phyloP scores from a whole-genome alignment of 2,797 vertebrate species.

The Melanotaenia boesemani region DNA sequence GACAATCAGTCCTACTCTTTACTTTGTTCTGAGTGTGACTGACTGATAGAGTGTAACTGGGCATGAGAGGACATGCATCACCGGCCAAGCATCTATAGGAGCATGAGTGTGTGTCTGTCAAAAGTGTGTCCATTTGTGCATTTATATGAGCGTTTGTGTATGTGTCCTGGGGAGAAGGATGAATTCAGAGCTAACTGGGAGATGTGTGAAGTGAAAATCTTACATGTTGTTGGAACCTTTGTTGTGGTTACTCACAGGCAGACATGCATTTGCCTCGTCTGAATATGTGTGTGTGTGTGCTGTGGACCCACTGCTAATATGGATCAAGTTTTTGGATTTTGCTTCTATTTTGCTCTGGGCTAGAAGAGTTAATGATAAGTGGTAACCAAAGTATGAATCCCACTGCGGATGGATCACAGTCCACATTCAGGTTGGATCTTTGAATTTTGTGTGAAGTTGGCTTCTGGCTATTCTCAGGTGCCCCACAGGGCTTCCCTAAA shows the following conservation, averaged over 20 bases:
- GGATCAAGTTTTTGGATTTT: slow-evolving; percentile 33
- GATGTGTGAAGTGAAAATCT: slow-evolving; percentile 28
- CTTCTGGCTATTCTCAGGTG: slow-evolving; percentile 41
- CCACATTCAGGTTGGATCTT: slow-evolving; percentile 7
- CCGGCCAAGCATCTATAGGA: slow-evolving; percentile 37
- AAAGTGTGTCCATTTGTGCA: slow-evolving; percentile 28
- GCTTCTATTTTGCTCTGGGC: slow-evolving; percentile 45
- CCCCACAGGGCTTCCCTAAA: slow-evolving; percentile 36
- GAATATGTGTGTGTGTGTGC: slow-evolving; percentile 2
- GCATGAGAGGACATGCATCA: slow-evolving; percentile 42
- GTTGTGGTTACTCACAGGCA: slow-evolving; percentile 3
- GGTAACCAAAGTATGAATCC: slow-evolving; percentile 42
- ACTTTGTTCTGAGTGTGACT: slow-evolving; percentile 31
- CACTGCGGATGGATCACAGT: slow-evolving; percentile 1
- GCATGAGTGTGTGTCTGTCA: slow-evolving; percentile 38
- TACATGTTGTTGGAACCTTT: slow-evolving; percentile 16
- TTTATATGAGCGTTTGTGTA: slow-evolving; percentile 34
- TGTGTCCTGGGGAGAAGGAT: slow-evolving; percentile 10
- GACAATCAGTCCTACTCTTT: slow-evolving; percentile 29
- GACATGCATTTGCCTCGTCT: background rate
- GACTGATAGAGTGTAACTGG: slow-evolving; percentile 43
- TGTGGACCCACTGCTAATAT: slow-evolving; percentile 25
- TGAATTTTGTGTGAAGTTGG: slow-evolving; percentile 27
- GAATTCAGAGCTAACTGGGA: slow-evolving; percentile 24
- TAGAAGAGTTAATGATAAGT: slow-evolving; percentile 45